These are phyloP conservation scores for Heliconius hortense DNA, from an alignment of 2,888 invertebrate species.

Conservation along the genomic window DNA sequence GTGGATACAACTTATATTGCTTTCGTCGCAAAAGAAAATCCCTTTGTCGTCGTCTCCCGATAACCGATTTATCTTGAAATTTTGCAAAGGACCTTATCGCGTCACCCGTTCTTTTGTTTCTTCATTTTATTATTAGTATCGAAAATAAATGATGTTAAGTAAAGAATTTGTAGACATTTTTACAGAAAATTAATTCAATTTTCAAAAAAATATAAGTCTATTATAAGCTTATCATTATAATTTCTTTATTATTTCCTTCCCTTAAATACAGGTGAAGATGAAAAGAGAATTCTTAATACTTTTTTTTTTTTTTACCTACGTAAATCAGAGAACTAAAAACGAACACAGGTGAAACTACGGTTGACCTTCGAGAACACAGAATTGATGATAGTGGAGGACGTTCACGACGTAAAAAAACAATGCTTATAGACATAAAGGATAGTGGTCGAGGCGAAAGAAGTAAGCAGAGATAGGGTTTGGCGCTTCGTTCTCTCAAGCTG, in stretches of 20 bases:
- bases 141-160: conserved; percentile 1
- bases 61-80: conserved; percentile 31
- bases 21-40: conserved; percentile 29
- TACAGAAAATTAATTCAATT: not conserved
- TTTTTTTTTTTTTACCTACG: too few relatives aligned
- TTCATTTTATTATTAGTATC: conserved; percentile 14
- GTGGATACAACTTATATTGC: conserved; percentile 29
- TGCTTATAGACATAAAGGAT: not conserved
- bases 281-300: too few relatives aligned
- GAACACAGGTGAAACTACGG: too few relatives aligned
- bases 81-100: conserved; percentile 22
- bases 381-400: not conserved
- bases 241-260: too few relatives aligned
- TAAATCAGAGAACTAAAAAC: too few relatives aligned
- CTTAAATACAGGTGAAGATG: too few relatives aligned
- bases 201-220: too few relatives aligned
- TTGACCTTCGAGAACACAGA: not conserved
- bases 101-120: conserved; percentile 23
- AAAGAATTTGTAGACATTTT: not conserved
- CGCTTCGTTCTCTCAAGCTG: not conserved
- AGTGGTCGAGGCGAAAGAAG: not conserved
- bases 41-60: conserved; percentile 28
- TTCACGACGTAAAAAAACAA: not conserved
- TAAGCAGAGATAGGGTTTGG: not conserved
- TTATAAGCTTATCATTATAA: too few relatives aligned